These are phyloP conservation scores for Caenorhabditis panamensis DNA, from an alignment of 2,888 invertebrate genomes.

Conservation along the genomic window DNA sequence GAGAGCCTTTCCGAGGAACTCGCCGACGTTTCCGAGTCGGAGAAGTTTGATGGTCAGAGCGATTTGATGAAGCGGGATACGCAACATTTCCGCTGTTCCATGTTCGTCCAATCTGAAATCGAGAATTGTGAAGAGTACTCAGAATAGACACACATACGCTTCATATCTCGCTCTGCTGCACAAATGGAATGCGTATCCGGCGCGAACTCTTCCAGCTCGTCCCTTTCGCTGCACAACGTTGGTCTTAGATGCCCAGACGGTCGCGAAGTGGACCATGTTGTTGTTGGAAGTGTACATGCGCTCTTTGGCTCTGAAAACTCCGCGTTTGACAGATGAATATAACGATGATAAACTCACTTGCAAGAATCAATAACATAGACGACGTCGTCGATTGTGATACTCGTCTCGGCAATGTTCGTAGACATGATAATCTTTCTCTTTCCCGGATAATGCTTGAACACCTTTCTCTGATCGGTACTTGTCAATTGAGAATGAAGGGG, in stretches of 20 bases:
- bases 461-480: constrained; percentile 92
- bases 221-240: constrained; percentile 96
- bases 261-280: constrained; percentile 98
- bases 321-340: not conserved
- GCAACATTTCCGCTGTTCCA: constrained; percentile 96
- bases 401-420: constrained; percentile 98
- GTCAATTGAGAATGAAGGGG: constrained; percentile 98
- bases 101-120: constrained; percentile 85
- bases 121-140: not conserved
- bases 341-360: constrained; percentile 84
- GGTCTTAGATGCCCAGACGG: constrained; percentile 88
- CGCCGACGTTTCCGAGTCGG: constrained; percentile 92
- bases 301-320: constrained; percentile 87
- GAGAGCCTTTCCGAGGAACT: constrained; percentile 92
- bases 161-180: constrained; percentile 85
- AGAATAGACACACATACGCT: constrained; percentile 75
- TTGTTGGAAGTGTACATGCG: constrained; percentile 98
- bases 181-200: constrained; percentile 94
- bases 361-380: constrained; percentile 98
- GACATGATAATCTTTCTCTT: constrained; percentile 88
- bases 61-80: constrained; percentile 95
- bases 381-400: constrained; percentile 97
- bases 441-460: constrained; percentile 86
- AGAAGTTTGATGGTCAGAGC: constrained; percentile 93
- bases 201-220: constrained; percentile 94